Conservation (phyloP, 2,113 vertebrate species). For the Trematomus loennbergii region DNA sequence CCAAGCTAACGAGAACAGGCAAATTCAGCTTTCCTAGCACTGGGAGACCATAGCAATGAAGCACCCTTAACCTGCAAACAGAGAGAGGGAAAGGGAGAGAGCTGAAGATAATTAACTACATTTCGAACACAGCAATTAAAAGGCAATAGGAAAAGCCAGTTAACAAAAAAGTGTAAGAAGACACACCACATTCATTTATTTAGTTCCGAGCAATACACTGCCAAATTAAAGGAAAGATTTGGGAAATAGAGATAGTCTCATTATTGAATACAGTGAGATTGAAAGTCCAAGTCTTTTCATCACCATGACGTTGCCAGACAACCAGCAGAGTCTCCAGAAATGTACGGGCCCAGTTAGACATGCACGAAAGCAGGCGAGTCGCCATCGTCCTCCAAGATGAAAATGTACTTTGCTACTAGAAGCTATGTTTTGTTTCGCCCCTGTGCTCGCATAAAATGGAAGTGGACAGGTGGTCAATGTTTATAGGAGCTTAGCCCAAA, state of each 20-base stretch:
- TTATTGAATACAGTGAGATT: background rate
- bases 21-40: slow-evolving; percentile 54
- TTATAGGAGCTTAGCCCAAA: too few species aligned
- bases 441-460: too few species aligned
- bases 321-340: too few species aligned
- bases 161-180: slow-evolving; percentile 34
- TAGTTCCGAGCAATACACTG: background rate
- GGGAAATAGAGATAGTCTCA: background rate
- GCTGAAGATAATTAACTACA: slow-evolving; percentile 60
- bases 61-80: slow-evolving; percentile 46
- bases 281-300: background rate
- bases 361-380: too few species aligned
- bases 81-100: slow-evolving; percentile 1
- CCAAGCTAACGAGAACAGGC: slow-evolving; percentile 79
- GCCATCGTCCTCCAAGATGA: too few species aligned
- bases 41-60: slow-evolving; percentile 57
- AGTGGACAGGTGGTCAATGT: too few species aligned
- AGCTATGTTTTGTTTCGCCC: too few species aligned
- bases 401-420: too few species aligned
- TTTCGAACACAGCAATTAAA: slow-evolving; percentile 64
- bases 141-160: slow-evolving; percentile 47
- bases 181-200: slow-evolving; percentile 16
- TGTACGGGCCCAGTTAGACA: too few species aligned
- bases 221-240: background rate
- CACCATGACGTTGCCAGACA: too few species aligned